Conservation (phyloP, 2,888 invertebrate genomes). For the Pycnomerus fuliginosus region DNA sequence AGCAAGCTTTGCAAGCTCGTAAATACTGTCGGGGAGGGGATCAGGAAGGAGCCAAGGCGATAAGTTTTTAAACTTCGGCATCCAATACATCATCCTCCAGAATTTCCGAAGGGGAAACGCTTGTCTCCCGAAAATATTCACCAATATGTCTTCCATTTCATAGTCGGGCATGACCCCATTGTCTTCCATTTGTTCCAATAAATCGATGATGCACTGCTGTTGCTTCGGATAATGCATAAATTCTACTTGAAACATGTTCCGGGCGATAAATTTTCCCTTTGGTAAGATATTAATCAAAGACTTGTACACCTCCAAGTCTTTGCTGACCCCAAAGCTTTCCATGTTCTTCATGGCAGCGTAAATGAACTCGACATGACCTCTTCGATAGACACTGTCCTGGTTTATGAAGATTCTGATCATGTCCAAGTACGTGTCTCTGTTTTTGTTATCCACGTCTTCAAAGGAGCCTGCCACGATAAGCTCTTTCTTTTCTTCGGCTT, state of each 20-base stretch:
- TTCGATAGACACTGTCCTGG: slow-evolving; percentile 62
- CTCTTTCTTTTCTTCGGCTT: slow-evolving; percentile 34
- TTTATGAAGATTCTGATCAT: slow-evolving; percentile 74
- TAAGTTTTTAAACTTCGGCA: slow-evolving; percentile 90
- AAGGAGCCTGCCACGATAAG: slow-evolving; percentile 55
- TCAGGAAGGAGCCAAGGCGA: slow-evolving; percentile 85
- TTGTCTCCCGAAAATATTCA: slow-evolving; percentile 79
- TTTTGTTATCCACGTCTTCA: slow-evolving; percentile 57
- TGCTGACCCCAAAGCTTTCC: slow-evolving; percentile 85
- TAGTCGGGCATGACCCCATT: slow-evolving; percentile 90
- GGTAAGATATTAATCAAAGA: slow-evolving; percentile 82
- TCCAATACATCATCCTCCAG: slow-evolving; percentile 85
- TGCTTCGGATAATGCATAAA: slow-evolving; percentile 95
- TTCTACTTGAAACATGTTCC: slow-evolving; percentile 81
- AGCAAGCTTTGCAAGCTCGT: slow-evolving; percentile 79
- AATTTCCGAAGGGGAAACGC: slow-evolving; percentile 73
- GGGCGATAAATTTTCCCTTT: slow-evolving; percentile 83
- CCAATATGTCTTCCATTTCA: slow-evolving; percentile 80
- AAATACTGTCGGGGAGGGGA: slow-evolving; percentile 72
- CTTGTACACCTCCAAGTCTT: slow-evolving; percentile 85
- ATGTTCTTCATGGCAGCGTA: slow-evolving; percentile 84
- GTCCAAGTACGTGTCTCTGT: slow-evolving; percentile 68
- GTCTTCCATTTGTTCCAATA: slow-evolving; percentile 94
- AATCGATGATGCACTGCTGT: slow-evolving; percentile 88
- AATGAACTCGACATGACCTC: slow-evolving; percentile 94